phyloP scores from a whole-genome alignment of 2,888 invertebrate genomes.

The Lottia gigantea region DNA sequence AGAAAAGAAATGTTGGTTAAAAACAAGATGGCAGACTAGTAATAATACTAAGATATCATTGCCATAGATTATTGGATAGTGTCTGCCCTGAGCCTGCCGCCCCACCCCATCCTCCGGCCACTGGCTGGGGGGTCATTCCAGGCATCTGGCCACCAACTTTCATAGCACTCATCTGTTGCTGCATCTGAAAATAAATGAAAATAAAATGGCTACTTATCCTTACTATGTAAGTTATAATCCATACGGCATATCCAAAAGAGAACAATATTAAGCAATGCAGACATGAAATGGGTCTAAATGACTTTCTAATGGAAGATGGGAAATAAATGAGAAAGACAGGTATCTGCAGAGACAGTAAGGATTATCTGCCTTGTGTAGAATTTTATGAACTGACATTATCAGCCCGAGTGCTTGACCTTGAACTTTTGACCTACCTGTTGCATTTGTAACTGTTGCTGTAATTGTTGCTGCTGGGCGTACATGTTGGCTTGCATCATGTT shows the following conservation, averaged over 20 bases:
- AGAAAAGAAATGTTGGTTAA: too few relatives aligned
- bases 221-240: too few relatives aligned
- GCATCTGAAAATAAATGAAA: conserved; percentile 42
- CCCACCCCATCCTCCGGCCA: conserved; percentile 42
- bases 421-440: conserved; percentile 44
- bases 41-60: conserved; percentile 36
- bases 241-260: too few relatives aligned
- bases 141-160: conserved; percentile 33
- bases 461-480: conserved; percentile 44
- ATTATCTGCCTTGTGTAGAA: too few relatives aligned
- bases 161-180: conserved; percentile 57
- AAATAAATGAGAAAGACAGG: too few relatives aligned
- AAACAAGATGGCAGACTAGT: background rate
- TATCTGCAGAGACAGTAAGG: too few relatives aligned
- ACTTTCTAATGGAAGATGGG: too few relatives aligned
- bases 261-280: too few relatives aligned
- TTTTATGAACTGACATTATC: too few relatives aligned
- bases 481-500: conserved; percentile 26
- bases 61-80: conserved; percentile 58
- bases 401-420: background rate
- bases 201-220: too few relatives aligned
- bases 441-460: conserved; percentile 49
- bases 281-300: too few relatives aligned
- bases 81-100: conserved; percentile 49
- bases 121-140: conserved; percentile 37